Conservation (phyloP, 2,888 invertebrate genomes). For the Orthonevra nobilis region DNA sequence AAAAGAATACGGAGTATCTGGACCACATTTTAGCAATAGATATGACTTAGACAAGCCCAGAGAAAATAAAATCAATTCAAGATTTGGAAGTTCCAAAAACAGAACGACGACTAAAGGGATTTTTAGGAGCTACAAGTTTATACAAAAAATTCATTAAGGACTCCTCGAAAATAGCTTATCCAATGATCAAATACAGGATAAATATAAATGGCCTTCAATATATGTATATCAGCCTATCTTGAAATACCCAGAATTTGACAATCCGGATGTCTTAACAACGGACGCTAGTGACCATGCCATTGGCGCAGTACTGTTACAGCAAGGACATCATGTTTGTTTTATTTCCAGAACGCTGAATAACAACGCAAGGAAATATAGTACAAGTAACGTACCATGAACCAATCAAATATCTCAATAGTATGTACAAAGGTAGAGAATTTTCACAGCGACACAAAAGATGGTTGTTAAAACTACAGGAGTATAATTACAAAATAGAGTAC, state of each 20-base stretch:
- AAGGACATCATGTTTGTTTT: slow-evolving; percentile 50
- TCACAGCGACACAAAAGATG: slow-evolving; percentile 33
- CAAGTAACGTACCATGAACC: slow-evolving; percentile 4
- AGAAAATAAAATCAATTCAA: too few relatives aligned
- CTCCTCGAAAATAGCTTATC: slow-evolving; percentile 52
- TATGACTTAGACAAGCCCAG: too few relatives aligned
- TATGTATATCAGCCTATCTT: slow-evolving; percentile 49
- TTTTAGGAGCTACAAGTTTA: too few relatives aligned
- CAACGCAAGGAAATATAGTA: slow-evolving; percentile 49
- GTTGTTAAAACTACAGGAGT: slow-evolving; percentile 47
- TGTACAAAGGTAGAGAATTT: slow-evolving; percentile 59
- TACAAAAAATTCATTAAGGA: slow-evolving; percentile 45
- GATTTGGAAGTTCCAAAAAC: too few relatives aligned
- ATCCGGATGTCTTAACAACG: slow-evolving; percentile 47
- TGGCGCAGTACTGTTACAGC: slow-evolving; percentile 50
- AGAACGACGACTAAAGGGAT: too few relatives aligned
- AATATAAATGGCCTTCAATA: slow-evolving; percentile 57
- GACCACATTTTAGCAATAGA: too few relatives aligned
- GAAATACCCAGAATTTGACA: slow-evolving; percentile 57
- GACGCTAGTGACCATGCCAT: slow-evolving; percentile 56
- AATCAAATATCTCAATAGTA: slow-evolving; percentile 50
- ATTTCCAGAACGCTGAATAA: slow-evolving; percentile 51
- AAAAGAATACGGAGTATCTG: too few relatives aligned
- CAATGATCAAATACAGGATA: slow-evolving; percentile 57
- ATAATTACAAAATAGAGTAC: slow-evolving; percentile 46